Evolutionary conservation across 2,113 vertebrate species (phyloP).

Genomic region (Leucopternis melanops): DNA sequence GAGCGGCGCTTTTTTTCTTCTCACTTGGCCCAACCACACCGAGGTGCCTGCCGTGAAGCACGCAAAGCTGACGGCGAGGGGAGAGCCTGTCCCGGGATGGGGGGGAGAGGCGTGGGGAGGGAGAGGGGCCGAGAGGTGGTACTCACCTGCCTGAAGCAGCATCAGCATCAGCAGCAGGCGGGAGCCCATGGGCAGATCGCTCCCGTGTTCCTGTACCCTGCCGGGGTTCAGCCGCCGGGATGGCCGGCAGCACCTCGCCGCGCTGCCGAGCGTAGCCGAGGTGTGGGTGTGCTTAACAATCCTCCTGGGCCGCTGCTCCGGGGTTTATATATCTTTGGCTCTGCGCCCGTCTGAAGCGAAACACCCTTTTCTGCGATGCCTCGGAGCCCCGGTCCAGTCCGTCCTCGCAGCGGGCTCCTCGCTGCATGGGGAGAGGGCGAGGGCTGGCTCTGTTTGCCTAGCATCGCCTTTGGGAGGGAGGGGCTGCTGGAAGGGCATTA

Average conservation of each 20-base stretch:
- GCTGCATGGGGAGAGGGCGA: not conserved
- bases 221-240: not conserved
- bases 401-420: not conserved
- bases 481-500: constrained; percentile 14
- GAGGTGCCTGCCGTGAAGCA: not conserved
- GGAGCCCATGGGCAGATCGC: constrained; percentile 25
- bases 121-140: not conserved
- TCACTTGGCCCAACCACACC: not conserved
- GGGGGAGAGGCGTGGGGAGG: not conserved
- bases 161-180: not conserved
- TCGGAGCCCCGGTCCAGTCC: not conserved
- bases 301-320: not conserved
- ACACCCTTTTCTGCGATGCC: not conserved
- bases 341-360: not conserved
- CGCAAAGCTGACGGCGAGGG: not conserved
- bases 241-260: not conserved
- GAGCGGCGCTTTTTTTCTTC: accelerated
- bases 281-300: not conserved
- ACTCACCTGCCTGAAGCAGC: constrained; percentile 62
- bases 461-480: constrained; percentile 10
- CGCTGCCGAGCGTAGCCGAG: not conserved
- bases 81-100: not conserved
- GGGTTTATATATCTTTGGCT: constrained; percentile 24
- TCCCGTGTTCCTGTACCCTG: accelerated
- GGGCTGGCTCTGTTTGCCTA: not conserved